Evolutionary conservation across 1,140 invertebrate species (phyloP).

Genomic region (Drosophila pseudoananassae): DNA sequence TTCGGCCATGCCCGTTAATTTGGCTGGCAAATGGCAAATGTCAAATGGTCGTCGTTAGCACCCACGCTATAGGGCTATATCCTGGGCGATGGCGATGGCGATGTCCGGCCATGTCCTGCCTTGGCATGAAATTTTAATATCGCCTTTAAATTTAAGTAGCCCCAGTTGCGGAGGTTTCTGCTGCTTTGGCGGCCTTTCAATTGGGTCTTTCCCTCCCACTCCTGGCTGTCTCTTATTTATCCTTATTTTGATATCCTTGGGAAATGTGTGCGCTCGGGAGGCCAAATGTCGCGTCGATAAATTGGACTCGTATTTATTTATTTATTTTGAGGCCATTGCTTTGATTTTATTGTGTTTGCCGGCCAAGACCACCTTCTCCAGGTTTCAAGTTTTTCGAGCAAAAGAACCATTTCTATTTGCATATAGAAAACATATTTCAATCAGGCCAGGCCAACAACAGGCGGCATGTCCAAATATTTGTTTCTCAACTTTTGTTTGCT

Average conservation of each 20-base stretch:
- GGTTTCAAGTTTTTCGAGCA: constrained; percentile 15
- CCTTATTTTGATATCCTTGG: constrained; percentile 55
- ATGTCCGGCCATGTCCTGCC: constrained; percentile 42
- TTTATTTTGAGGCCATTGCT: constrained; percentile 68
- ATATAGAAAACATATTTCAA: constrained; percentile 40
- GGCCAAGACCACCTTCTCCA: background rate
- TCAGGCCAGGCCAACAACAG: constrained; percentile 6
- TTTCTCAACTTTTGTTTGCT: constrained; percentile 38
- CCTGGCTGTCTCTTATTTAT: constrained; percentile 36
- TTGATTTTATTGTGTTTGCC: constrained; percentile 64
- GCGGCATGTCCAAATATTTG: constrained; percentile 42
- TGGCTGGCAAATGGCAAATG: constrained; percentile 49
- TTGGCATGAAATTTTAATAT: constrained; percentile 69
- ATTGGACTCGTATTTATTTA: constrained; percentile 62
- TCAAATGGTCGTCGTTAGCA: constrained; percentile 62
- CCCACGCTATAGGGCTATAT: constrained; percentile 47
- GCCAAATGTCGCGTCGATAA: constrained; percentile 55
- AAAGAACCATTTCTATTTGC: constrained; percentile 25
- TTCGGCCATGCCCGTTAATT: constrained; percentile 48
- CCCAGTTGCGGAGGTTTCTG: constrained; percentile 32
- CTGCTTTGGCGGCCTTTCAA: constrained; percentile 64
- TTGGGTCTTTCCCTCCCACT: constrained; percentile 18
- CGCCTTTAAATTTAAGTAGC: constrained; percentile 72
- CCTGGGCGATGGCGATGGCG: constrained; percentile 20
- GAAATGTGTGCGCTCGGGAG: constrained; percentile 25